Evolutionary conservation across 2,888 invertebrate species (phyloP).

Genomic region (Volucella inflata): DNA sequence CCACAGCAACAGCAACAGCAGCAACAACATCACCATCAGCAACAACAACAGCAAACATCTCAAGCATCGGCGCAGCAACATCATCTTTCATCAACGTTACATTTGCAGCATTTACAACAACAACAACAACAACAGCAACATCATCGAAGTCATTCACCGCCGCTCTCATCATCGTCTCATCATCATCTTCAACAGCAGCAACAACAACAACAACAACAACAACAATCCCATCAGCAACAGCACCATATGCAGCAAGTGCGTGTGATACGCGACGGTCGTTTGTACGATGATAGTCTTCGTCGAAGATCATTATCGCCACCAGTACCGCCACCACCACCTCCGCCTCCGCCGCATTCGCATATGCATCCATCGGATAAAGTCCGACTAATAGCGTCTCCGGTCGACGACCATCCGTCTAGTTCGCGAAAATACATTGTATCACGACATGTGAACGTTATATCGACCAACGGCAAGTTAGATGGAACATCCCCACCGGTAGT

Average conservation of each 20-base stretch:
- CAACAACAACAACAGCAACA: constrained; percentile 61
- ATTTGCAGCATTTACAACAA: constrained; percentile 56
- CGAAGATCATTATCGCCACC: constrained; percentile 69
- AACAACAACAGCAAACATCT: constrained; percentile 34
- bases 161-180: constrained; percentile 77
- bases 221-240: constrained; percentile 65
- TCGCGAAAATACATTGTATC: constrained; percentile 82
- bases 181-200: constrained; percentile 73
- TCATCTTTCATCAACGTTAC: constrained; percentile 74
- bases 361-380: constrained; percentile 66
- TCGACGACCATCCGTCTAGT: constrained; percentile 75
- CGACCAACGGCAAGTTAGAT: constrained; percentile 77
- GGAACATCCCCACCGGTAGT: constrained; percentile 77
- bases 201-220: constrained; percentile 74
- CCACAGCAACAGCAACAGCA: constrained; percentile 73
- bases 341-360: constrained; percentile 71
- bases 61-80: constrained; percentile 76
- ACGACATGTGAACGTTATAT: constrained; percentile 82
- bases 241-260: constrained; percentile 81
- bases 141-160: constrained; percentile 74
- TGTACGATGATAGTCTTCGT: constrained; percentile 80
- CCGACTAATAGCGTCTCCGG: constrained; percentile 64
- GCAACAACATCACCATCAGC: constrained; percentile 74
- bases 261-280: constrained; percentile 83
- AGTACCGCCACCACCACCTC: constrained; percentile 59